Base-by-base conservation (phyloP, 92 coral and sea anemone genomes). In the Epizoanthus illoricatus region DNA sequence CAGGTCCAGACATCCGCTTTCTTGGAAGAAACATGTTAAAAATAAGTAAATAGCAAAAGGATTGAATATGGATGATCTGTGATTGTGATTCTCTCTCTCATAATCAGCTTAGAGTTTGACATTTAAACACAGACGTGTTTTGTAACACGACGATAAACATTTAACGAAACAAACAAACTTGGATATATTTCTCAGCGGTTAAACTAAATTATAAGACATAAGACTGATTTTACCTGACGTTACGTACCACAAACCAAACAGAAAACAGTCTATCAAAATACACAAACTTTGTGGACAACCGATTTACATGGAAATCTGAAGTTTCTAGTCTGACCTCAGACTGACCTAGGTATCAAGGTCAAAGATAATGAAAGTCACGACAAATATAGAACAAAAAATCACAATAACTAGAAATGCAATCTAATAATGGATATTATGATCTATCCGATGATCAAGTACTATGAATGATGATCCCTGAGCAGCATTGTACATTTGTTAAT, bases 121-220 rank as follows among this genome's bases (percentile, higher is more conserved):
- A 71, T 60, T 62, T 17, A 60, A 75, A 75, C 81, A 75, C 60
- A 62, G 71, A 62, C 49, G 20, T 11, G 82, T 78, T 45, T 58
- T 23, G 28, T 69, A 78, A 40, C 64, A 43, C 21, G 20, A 43
- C 13, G 71, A 61, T 59, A 78, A 78, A 63, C 70, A 78, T 63
- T 78, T 42, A 52, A 63, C 82, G 41, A 28, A 78, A 78, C 71
- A 75, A 78, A 64, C 57, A 20, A 23, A 64, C 42, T 42, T 63
- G 6, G 61, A 10, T 57, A 62, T 78, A 20, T 64, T 23, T 63
- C 65, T 55, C 23, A 36, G 20, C 64, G 82, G 20, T 67, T 43
- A 42, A 28, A 13, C 10, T 19, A 6, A 78, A 41, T 78, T 28
- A 11, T 21, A 20, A 62, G 3, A 40, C 71, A 62, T 39, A 78